Evolutionary conservation across 2,797 vertebrate genomes (phyloP).

Genomic region (Knipowitschia caucasica): DNA sequence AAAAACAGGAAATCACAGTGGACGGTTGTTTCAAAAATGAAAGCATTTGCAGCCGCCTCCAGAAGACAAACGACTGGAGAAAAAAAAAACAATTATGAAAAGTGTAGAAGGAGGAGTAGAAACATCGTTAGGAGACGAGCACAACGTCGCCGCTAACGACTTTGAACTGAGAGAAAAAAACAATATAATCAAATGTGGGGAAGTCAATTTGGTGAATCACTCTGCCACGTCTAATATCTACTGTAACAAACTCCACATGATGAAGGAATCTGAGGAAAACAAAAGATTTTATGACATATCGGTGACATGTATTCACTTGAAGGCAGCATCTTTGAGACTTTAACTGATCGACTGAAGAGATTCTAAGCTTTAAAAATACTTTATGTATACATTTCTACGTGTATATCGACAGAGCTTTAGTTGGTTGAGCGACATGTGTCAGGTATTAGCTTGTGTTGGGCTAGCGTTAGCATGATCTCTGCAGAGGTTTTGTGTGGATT

Average conservation of each 20-base stretch:
- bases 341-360: too few species aligned
- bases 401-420: too few species aligned
- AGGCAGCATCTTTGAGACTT: too few species aligned
- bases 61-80: constrained; percentile 35
- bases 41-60: constrained; percentile 42
- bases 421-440: too few species aligned
- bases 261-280: neutral
- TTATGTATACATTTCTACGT: too few species aligned
- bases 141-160: constrained; percentile 7
- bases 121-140: constrained; percentile 49
- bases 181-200: constrained; percentile 9
- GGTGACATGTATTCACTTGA: too few species aligned
- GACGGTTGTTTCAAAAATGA: constrained; percentile 47
- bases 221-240: constrained; percentile 3
- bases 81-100: constrained; percentile 44
- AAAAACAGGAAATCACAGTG: neutral
- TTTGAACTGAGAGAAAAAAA: neutral
- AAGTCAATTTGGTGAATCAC: constrained; percentile 4
- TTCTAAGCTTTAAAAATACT: too few species aligned
- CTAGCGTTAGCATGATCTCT: too few species aligned
- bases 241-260: neutral
- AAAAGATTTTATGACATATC: neutral
- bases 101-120: constrained; percentile 37
- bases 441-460: too few species aligned
- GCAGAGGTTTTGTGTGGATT: too few species aligned